Evolutionary conservation across 1,140 invertebrate species (phyloP).

Genomic region (Eulimnadia texana): DNA sequence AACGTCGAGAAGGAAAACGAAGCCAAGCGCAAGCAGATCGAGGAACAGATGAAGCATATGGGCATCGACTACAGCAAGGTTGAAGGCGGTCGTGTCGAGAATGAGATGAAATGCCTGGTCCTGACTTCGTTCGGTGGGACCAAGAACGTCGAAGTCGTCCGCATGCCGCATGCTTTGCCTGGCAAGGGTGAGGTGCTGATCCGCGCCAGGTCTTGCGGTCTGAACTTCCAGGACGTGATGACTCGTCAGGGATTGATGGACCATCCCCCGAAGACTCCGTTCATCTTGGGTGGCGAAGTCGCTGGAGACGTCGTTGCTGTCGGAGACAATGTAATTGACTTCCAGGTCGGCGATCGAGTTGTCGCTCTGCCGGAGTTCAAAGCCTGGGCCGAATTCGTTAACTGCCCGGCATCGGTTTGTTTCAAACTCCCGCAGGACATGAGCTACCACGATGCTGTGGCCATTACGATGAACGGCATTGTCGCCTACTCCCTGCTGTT

Average conservation of each 20-base stretch:
- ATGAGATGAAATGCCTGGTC: constrained; percentile 64
- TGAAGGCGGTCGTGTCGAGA: background rate
- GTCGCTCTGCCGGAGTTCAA: constrained; percentile 65
- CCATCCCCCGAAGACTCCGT: constrained; percentile 65
- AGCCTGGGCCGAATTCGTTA: constrained; percentile 71
- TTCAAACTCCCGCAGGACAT: constrained; percentile 63
- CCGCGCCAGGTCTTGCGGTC: constrained; percentile 61
- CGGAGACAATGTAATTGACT: constrained; percentile 63
- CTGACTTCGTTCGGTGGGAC: constrained; percentile 67
- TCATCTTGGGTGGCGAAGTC: constrained; percentile 76
- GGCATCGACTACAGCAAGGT: background rate
- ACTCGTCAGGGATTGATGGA: constrained; percentile 68
- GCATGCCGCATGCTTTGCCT: constrained; percentile 56
- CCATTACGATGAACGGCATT: constrained; percentile 70
- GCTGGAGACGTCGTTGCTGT: constrained; percentile 66
- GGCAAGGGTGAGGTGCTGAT: constrained; percentile 66
- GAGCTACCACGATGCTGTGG: constrained; percentile 60
- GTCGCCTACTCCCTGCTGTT: constrained; percentile 74
- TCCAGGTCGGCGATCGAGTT: constrained; percentile 73
- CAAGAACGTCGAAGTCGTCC: constrained; percentile 64
- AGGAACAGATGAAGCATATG: background rate
- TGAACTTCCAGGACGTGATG: constrained; percentile 76
- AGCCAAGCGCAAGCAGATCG: background rate
- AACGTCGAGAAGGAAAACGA: background rate
- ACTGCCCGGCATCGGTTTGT: constrained; percentile 56